A percentile compares a stretch with the other conserved stretches of the same genome.
Evolutionary conservation across 2,113 vertebrate species (phyloP).

Genomic region (Otus sunia): DNA sequence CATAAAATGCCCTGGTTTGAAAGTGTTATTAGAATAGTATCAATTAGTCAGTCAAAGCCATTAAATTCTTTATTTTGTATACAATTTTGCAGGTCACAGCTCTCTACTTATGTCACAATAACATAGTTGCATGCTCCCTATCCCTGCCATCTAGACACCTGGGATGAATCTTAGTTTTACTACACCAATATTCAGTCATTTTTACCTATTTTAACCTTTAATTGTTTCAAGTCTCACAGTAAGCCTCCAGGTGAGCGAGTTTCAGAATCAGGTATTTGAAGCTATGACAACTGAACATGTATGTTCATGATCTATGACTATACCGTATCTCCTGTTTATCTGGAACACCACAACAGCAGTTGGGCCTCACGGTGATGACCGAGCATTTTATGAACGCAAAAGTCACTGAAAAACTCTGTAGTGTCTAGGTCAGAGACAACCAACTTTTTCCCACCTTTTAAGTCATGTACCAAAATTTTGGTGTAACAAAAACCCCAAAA

Average conservation of each 20-base stretch:
- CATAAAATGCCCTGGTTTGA: not conserved
- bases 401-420: not conserved
- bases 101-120: not conserved
- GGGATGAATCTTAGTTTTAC: not conserved
- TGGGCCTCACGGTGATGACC: rapidly evolving
- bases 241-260: not conserved
- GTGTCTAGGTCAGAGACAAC: not conserved
- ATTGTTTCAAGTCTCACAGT: not conserved
- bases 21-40: not conserved
- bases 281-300: not conserved
- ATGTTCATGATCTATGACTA: not conserved
- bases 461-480: not conserved
- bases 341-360: not conserved
- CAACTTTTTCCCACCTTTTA: not conserved
- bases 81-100: not conserved
- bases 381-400: not conserved
- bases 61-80: not conserved
- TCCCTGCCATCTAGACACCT: not conserved
- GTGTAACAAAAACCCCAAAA: not conserved
- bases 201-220: not conserved
- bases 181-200: not conserved
- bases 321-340: not conserved
- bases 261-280: not conserved
- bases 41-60: not conserved
- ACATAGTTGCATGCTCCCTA: not conserved